Percentiles rank a stretch among this genome's conserved stretches.
phyloP scores from a whole-genome alignment of 2,888 invertebrate species.

The Bimastos eiseni region DNA sequence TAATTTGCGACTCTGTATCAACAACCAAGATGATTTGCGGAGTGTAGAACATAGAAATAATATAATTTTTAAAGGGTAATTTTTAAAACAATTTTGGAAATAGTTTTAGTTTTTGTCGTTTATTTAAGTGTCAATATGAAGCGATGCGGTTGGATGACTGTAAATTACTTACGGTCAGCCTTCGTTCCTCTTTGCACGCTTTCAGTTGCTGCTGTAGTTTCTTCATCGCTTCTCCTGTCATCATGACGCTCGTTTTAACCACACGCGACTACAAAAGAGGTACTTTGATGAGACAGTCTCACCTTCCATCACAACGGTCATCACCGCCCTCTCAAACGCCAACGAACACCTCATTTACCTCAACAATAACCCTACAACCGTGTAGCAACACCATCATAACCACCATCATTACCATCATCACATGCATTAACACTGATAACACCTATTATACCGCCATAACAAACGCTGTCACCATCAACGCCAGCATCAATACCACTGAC shows the following conservation, averaged over 20 bases:
- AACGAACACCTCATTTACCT: background rate
- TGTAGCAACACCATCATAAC: background rate
- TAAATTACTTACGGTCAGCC: conserved; percentile 51
- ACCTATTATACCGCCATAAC: background rate
- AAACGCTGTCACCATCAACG: background rate
- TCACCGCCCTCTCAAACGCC: background rate
- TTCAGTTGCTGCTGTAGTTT: conserved; percentile 61
- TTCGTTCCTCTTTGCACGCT: conserved; percentile 58
- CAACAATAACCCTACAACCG: background rate
- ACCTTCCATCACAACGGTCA: background rate
- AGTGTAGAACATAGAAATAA: too few relatives aligned
- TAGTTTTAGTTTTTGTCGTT: too few relatives aligned
- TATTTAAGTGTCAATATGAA: too few relatives aligned
- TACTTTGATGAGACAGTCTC: background rate
- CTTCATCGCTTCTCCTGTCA: conserved; percentile 53
- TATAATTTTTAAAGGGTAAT: too few relatives aligned
- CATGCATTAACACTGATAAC: background rate
- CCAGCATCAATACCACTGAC: background rate
- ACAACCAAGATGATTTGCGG: too few relatives aligned
- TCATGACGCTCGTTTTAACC: background rate
- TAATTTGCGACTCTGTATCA: too few relatives aligned
- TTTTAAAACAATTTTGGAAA: too few relatives aligned
- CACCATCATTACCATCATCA: background rate
- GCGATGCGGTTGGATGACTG: background rate
- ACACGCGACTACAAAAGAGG: background rate